Conservation (phyloP, 2,113 vertebrate genomes). For the Misgurnus mizolepis region DNA sequence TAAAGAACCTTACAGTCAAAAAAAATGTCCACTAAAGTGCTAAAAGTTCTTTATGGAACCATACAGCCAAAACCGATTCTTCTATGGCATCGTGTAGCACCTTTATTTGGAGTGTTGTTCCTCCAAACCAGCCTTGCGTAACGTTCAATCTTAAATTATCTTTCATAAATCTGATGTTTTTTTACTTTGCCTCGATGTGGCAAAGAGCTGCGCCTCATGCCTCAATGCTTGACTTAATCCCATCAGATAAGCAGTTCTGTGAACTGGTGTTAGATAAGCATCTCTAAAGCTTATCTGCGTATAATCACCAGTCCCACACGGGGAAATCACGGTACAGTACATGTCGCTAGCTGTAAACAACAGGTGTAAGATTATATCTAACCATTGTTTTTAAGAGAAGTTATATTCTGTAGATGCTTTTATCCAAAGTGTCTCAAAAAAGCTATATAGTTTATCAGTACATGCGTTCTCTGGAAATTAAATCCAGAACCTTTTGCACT, state of each 20-base stretch:
- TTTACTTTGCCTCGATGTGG: conserved; percentile 13
- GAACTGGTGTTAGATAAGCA: conserved; percentile 58
- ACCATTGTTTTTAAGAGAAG: too few relatives aligned
- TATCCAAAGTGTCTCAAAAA: too few relatives aligned
- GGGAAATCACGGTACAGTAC: conserved; percentile 5
- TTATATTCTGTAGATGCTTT: too few relatives aligned
- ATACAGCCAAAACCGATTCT: too few relatives aligned
- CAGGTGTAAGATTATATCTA: neutral
- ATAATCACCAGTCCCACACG: conserved; percentile 59
- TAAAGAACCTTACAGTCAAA: too few relatives aligned
- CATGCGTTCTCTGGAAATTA: too few relatives aligned
- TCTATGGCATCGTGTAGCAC: too few relatives aligned
- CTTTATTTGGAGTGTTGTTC: neutral
- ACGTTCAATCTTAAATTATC: neutral
- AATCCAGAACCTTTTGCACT: too few relatives aligned
- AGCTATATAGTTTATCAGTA: too few relatives aligned
- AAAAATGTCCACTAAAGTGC: too few relatives aligned
- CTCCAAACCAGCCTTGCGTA: neutral
- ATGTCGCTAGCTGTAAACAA: neutral
- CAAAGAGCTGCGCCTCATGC: neutral
- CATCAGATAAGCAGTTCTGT: conserved; percentile 43
- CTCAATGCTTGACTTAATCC: conserved; percentile 17
- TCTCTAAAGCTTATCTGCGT: conserved; percentile 55
- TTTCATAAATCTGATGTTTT: neutral
- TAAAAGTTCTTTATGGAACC: too few relatives aligned